Evolutionary conservation across 2,113 vertebrate genomes (phyloP).

Genomic region (Aythya baeri): DNA sequence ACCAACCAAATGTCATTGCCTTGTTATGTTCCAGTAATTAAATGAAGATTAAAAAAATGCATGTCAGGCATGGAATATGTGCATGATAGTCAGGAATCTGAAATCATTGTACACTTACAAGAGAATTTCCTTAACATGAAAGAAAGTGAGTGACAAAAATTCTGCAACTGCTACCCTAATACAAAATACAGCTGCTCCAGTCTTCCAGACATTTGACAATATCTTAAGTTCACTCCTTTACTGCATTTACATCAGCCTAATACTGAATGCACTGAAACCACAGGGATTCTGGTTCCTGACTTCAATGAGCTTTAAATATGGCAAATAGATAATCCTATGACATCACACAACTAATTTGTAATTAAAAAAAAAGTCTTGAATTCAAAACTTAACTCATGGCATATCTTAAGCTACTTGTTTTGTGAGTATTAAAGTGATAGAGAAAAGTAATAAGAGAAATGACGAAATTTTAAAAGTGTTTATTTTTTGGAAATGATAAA

Average conservation of each 20-base stretch:
- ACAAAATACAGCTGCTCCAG: background rate
- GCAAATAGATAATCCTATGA: background rate
- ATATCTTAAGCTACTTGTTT: background rate
- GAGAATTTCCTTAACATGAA: background rate
- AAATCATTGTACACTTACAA: background rate
- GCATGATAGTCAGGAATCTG: background rate
- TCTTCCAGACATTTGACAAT: background rate
- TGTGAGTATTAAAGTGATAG: background rate
- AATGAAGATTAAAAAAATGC: background rate
- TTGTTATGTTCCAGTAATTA: conserved; percentile 53
- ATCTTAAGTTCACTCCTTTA: background rate
- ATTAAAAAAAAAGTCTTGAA: background rate
- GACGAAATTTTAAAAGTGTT: background rate
- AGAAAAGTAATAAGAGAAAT: background rate
- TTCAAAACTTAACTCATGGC: background rate
- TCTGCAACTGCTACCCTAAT: background rate
- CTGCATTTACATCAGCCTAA: background rate
- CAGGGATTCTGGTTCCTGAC: background rate
- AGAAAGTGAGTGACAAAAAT: conserved; percentile 11
- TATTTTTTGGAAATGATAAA: background rate
- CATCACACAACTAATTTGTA: background rate
- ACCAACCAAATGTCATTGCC: conserved; percentile 24
- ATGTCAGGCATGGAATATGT: background rate
- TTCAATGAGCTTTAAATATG: background rate
- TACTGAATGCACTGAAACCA: background rate